Evolutionary conservation across 2,888 invertebrate genomes (phyloP).

Genomic region (Galerucella pusilla): DNA sequence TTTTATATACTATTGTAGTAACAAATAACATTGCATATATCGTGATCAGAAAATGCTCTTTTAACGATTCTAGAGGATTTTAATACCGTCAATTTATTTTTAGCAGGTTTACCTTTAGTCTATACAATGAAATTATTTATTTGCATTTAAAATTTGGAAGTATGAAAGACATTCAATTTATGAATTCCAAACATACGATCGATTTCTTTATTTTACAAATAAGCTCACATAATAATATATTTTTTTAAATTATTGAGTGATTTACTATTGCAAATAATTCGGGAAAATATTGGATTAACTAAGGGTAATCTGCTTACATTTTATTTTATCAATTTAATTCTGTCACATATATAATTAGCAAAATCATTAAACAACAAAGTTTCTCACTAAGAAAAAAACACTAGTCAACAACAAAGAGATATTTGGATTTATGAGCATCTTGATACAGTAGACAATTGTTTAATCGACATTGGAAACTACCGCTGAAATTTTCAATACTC

Average conservation of each 20-base stretch:
- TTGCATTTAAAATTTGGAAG: not conserved
- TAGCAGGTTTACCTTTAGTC: not conserved
- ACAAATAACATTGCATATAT: constrained; percentile 31
- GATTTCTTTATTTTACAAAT: too few relatives aligned
- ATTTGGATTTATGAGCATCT: not conserved
- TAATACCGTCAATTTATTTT: not conserved
- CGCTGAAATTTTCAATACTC: too few relatives aligned
- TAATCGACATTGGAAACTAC: not conserved
- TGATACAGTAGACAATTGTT: not conserved
- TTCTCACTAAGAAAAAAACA: constrained; percentile 23
- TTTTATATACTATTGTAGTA: constrained; percentile 28
- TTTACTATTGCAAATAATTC: too few relatives aligned
- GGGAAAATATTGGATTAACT: too few relatives aligned
- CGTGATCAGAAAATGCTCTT: constrained; percentile 21
- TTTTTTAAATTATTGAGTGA: too few relatives aligned
- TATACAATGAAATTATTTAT: not conserved
- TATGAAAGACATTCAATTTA: not conserved
- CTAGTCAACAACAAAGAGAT: constrained; percentile 23
- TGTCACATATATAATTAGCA: constrained; percentile 8
- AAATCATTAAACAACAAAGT: constrained; percentile 18
- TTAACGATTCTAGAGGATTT: not conserved
- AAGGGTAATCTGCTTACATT: too few relatives aligned
- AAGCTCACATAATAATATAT: too few relatives aligned
- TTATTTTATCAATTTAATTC: not conserved
- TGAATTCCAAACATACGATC: too few relatives aligned